Base-by-base conservation (phyloP, 2,797 vertebrate genomes). In the Euphonia xanthogaster region DNA sequence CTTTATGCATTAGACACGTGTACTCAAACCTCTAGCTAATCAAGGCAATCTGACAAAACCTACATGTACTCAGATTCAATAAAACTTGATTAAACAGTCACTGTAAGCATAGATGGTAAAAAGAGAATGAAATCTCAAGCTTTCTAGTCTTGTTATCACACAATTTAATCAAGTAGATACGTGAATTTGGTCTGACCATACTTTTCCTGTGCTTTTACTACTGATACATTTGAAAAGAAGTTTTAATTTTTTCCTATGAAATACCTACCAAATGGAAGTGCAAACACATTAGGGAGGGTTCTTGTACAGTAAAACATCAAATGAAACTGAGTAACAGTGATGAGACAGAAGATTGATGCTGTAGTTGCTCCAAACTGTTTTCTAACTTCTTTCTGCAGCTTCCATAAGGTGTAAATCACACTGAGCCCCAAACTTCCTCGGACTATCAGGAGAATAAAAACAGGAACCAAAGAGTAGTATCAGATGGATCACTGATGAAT, bases 301-400 rank as follows among this genome's bases (percentile, higher is more conserved):
- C 99, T 98, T 0, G 99, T 99, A 97, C 99, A 99, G 97, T 99
- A 99, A 97, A 99, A 99, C 99, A 99, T 99, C 24, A 99, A 97
- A 89, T 99, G 99, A 96, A 99, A 99, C 97, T 99, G 99, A 9
- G 99, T 98, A 8, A 98, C 98, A 12, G 99, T 99, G 40, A 97
- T 98, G 86, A 99, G 97, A 93, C 99, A 99, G 97, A 99, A 99
- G 70, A 99, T 42, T 14, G 89, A 74, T 5, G 99, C 98, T 15
- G 98, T 99, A 2, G 97, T 98, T 76, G 98, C 98, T 83, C 99
- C 99, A 71, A 99, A 99, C 92, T 99, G 99, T 89, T 97, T 98
- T 88, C 98, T 98, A 72, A 98, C 98, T 96, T 99, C 99, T 94
- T 91, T 98, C 74, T 99, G 99, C 96, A 99, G 95, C 39, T 95